Conservation (phyloP, 1,140 invertebrate genomes). For the Zaprionus kolodkinae region DNA sequence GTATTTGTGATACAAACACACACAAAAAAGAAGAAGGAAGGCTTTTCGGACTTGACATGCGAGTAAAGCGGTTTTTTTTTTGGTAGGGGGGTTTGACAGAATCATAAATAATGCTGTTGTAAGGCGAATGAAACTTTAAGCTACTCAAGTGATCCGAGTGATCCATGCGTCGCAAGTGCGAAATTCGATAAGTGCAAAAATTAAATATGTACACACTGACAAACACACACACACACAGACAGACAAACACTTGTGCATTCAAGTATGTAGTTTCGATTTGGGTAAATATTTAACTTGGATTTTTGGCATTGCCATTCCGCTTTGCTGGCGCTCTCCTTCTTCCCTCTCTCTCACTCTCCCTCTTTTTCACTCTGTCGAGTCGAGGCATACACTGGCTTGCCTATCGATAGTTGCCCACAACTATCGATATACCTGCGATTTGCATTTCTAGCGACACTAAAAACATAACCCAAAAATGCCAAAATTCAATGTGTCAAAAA, state of each 20-base stretch:
- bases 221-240: background rate
- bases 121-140: conserved; percentile 53
- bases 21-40: no score
- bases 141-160: conserved; percentile 21
- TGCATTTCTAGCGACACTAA: conserved; percentile 24
- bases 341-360: background rate
- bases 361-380: background rate
- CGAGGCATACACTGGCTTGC: background rate
- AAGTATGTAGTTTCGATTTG: conserved; percentile 35
- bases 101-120: conserved; percentile 51
- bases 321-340: conserved; percentile 13
- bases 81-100: conserved; percentile 13
- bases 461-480: background rate
- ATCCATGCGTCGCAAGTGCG: conserved; percentile 39
- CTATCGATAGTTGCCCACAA: conserved; percentile 5
- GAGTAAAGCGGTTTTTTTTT: conserved; percentile 27
- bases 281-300: conserved; percentile 46
- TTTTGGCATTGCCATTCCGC: conserved; percentile 30
- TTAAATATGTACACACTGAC: conserved; percentile 24
- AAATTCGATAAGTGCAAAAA: conserved; percentile 57
- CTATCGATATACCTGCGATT: background rate
- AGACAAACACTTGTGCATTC: background rate
- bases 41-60: conserved; percentile 34
- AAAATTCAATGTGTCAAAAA: conserved; percentile 17
- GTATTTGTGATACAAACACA: conserved; percentile 7